phyloP scores from a whole-genome alignment of 2,888 invertebrate genomes.

The Hydraecia micacea region DNA sequence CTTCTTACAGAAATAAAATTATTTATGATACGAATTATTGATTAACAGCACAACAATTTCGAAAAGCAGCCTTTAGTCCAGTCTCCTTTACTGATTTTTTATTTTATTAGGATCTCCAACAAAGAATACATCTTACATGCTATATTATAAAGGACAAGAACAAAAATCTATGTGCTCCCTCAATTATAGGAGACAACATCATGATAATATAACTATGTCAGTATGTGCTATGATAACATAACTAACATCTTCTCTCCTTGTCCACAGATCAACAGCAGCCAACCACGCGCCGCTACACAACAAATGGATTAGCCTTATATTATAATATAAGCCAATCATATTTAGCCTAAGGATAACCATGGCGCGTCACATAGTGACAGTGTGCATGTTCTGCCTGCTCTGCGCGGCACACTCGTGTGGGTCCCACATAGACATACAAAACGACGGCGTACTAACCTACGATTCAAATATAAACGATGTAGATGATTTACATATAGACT shows the following conservation, averaged over 20 bases:
- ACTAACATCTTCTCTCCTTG: conserved; percentile 57
- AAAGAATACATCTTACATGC: no score
- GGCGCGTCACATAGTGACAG: conserved; percentile 92
- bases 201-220: neutral
- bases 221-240: neutral
- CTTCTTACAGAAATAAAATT: no score
- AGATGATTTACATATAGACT: conserved; percentile 71
- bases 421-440: conserved; percentile 91
- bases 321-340: conserved; percentile 63
- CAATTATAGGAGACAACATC: no score
- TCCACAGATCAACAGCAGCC: conserved; percentile 71
- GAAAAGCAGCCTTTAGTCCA: neutral
- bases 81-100: neutral
- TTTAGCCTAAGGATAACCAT: conserved; percentile 76
- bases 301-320: conserved; percentile 69
- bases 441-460: conserved; percentile 72
- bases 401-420: conserved; percentile 95
- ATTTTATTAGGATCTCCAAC: no score
- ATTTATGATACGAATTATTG: neutral
- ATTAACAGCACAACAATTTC: neutral
- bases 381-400: conserved; percentile 95
- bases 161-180: no score
- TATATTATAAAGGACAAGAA: no score
- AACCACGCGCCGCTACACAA: conserved; percentile 43
- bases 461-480: conserved; percentile 71